Percentiles rank a stretch among this genome's conserved stretches.
Conservation (phyloP, 1,140 invertebrate genomes). For the Pollicipes pollicipes region DNA sequence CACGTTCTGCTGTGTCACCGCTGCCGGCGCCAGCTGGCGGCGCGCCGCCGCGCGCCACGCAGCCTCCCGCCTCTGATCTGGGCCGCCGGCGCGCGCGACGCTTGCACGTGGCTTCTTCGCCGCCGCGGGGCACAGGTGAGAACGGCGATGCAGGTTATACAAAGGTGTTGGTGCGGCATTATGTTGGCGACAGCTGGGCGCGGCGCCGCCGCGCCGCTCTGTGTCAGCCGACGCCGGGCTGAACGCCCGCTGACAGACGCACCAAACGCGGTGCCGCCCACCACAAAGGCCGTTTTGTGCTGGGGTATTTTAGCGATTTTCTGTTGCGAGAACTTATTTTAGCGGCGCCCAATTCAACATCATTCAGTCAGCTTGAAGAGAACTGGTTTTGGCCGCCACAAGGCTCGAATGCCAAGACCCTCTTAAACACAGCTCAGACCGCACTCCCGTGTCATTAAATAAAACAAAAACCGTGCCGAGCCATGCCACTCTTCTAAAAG, state of each 20-base stretch:
- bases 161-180: not conserved
- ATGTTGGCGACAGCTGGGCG: conserved; percentile 1
- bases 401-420: not conserved
- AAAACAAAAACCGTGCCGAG: not conserved
- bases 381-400: not conserved
- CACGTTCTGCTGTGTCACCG: too few relatives aligned
- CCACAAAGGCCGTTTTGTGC: not conserved
- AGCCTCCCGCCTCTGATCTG: not conserved
- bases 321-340: not conserved
- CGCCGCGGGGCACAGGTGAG: not conserved
- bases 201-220: not conserved
- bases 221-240: too few relatives aligned
- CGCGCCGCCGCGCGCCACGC: too few relatives aligned
- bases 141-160: not conserved
- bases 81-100: too few relatives aligned
- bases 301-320: not conserved
- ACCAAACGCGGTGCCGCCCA: not conserved
- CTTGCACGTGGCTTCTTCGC: not conserved
- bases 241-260: not conserved
- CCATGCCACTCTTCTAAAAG: not conserved
- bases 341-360: not conserved
- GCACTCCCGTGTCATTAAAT: not conserved
- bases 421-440: not conserved
- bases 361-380: not conserved
- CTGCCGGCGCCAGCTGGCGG: too few relatives aligned